These are phyloP conservation scores for Calonectris borealis DNA, from an alignment of 2,113 vertebrate genomes.

Conservation along the genomic window DNA sequence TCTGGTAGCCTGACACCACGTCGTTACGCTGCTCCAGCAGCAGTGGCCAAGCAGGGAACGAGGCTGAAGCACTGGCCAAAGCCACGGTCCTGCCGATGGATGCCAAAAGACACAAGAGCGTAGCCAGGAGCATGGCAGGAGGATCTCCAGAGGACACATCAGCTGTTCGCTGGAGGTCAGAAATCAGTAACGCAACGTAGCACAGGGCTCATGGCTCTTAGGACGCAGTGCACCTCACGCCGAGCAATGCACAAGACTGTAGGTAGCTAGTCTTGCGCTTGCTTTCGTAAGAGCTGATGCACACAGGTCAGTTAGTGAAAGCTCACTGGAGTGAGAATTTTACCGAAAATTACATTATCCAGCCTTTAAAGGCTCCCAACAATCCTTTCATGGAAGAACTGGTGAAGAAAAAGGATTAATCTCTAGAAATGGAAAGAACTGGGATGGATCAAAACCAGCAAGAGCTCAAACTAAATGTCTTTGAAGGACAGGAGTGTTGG, in stretches of 20 bases:
- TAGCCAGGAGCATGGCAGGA: constrained; percentile 25
- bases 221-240: accelerated
- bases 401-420: background rate
- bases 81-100: background rate
- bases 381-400: background rate
- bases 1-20: background rate
- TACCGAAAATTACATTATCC: background rate
- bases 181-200: background rate
- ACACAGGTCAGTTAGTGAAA: background rate
- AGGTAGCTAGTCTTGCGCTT: accelerated
- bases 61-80: background rate
- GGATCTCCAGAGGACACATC: background rate
- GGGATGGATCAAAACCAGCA: background rate
- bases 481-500: background rate
- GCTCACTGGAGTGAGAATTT: background rate
- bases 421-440: background rate
- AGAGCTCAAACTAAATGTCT: background rate
- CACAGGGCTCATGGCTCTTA: accelerated
- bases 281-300: accelerated
- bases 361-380: background rate
- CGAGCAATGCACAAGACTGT: accelerated
- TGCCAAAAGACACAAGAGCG: constrained; percentile 11
- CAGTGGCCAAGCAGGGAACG: background rate
- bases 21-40: background rate
- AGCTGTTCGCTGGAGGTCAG: background rate